Evolutionary conservation across 2,888 invertebrate genomes (phyloP), one percentile per base, ranked within the genome.

Genomic region (Mantis religiosa): DNA sequence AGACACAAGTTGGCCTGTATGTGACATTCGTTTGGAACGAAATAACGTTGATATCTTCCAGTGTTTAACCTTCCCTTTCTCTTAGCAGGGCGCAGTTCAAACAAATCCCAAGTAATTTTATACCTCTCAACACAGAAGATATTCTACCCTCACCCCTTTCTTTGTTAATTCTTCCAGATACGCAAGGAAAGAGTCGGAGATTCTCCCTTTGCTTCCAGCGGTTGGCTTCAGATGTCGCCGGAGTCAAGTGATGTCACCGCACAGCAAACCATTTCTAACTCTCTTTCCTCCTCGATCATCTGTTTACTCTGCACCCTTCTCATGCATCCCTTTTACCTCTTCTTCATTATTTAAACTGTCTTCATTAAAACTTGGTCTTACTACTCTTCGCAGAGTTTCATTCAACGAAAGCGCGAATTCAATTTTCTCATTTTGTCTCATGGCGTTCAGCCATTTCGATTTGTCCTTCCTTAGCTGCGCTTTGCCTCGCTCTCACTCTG

Each of bases 341-440:
- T 89, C 89, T 89, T 89, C 89, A 89, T 90, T 90, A 89, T 90
- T 90, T 90, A 90, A 90, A 90, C 90, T 89, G 90, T 89, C 89
- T 90, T 90, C 90, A 90, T 90, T 89, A 90, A 90, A 90, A 90
- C 90, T 90, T 90, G 87, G 84, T 89, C 85, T 71, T 87, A 41
- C 87, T 87, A 83, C 83, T 88, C 88, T 85, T 84, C 81, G 85
- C 41, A 84, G 82, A 87, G 84, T 89, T 85, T 89, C 88, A 86
- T 90, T 90, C 88, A 89, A 84, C 84, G 86, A 90, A 89, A 89
- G 87, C 34, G 85, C 85, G 88, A 90, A 90, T 90, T 89, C 89
- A 90, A 90, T 90, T 90, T 90, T 90, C 90, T 88, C 90, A 89
- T 90, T 90, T 90, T 90, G 89, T 89, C 88, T 90, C 89, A 41